phyloP scores from a whole-genome alignment of 2,797 vertebrate species.

The Synanceia verrucosa region DNA sequence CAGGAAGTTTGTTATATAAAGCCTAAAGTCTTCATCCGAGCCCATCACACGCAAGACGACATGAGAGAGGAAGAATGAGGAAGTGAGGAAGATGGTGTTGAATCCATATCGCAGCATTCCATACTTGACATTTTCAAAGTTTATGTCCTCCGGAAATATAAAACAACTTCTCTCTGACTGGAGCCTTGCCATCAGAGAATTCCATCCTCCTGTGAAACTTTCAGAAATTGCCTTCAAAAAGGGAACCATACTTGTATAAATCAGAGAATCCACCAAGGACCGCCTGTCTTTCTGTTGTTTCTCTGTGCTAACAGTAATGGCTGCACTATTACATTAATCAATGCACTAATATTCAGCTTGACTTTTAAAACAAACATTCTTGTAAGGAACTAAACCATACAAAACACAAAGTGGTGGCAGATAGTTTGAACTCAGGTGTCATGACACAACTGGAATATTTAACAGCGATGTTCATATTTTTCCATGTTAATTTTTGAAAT shows the following conservation, averaged over 20 bases:
- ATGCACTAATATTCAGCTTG: neutral
- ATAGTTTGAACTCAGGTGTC: neutral
- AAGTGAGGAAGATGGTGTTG: constrained; percentile 1
- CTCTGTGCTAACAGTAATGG: neutral
- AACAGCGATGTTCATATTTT: no score
- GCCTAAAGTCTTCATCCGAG: constrained; percentile 1
- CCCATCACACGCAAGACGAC: constrained; percentile 5
- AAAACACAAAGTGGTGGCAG: neutral
- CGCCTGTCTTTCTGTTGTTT: neutral
- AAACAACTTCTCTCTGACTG: constrained; percentile 12
- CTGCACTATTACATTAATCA: neutral
- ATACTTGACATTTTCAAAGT: constrained; percentile 9
- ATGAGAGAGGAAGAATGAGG: neutral
- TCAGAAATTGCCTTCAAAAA: constrained; percentile 18
- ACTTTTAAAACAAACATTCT: neutral
- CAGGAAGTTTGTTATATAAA: constrained; percentile 36
- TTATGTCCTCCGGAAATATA: constrained; percentile 3
- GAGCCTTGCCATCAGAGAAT: constrained; percentile 15
- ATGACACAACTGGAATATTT: no score
- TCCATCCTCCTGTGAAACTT: constrained; percentile 19
- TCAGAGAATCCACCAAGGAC: constrained; percentile 26
- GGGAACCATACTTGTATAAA: constrained; percentile 2
- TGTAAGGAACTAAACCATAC: neutral
- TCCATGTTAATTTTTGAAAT: no score
- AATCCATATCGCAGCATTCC: neutral